Evolutionary conservation across 2,797 vertebrate genomes (phyloP).

Genomic region (Onychomys arenicola): DNA sequence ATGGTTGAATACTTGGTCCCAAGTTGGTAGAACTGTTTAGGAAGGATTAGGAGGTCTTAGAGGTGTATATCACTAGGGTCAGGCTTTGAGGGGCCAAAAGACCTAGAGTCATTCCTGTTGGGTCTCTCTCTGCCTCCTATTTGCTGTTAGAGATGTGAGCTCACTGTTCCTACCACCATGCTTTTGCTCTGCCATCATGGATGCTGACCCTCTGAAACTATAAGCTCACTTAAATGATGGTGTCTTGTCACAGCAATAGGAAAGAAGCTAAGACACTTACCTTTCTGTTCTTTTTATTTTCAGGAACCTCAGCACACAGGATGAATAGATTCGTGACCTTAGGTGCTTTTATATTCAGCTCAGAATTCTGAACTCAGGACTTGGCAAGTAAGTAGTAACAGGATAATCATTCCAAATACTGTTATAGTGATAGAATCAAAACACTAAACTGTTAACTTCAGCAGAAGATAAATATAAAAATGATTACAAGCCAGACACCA

Average conservation of each 20-base stretch:
- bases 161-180: not conserved
- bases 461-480: conserved; percentile 43
- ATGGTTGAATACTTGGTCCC: not conserved
- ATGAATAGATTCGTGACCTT: conserved; percentile 67
- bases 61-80: not conserved
- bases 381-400: conserved; percentile 76
- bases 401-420: conserved; percentile 48
- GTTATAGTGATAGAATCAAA: conserved; percentile 1
- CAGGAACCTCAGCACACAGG: conserved; percentile 60
- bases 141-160: not conserved
- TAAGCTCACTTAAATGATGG: not conserved
- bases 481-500: not conserved
- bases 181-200: not conserved
- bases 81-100: not conserved
- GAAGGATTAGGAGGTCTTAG: not conserved
- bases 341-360: conserved; percentile 77
- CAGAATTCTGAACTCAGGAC: conserved; percentile 77
- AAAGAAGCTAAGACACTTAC: not conserved
- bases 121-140: not conserved
- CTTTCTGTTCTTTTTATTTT: conserved; percentile 64
- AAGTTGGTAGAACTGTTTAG: not conserved
- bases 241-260: not conserved
- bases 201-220: not conserved
- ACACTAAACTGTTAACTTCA: conserved; percentile 24
- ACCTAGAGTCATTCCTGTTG: not conserved